phyloP scores from a whole-genome alignment of 2,888 invertebrate genomes.

The Pachliopta kotzebuea region DNA sequence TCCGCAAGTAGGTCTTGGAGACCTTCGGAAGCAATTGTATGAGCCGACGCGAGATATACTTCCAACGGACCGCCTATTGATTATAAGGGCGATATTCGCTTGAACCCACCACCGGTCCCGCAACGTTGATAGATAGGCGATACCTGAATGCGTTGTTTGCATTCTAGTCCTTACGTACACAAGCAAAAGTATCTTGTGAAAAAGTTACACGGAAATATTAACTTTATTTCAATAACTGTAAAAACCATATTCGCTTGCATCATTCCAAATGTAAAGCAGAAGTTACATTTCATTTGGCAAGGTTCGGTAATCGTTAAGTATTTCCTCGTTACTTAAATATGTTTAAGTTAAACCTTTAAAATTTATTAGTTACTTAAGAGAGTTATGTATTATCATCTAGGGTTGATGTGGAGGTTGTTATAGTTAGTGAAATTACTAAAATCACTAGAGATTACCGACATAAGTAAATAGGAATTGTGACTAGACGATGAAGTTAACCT shows the following conservation, averaged over 20 bases:
- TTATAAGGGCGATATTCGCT: constrained; percentile 47
- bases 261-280: not conserved
- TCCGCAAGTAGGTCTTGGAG: constrained; percentile 27
- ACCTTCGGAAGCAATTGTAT: constrained; percentile 30
- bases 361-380: no score
- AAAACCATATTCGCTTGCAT: constrained; percentile 1
- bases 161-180: constrained; percentile 43
- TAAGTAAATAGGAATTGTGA: no score
- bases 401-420: no score
- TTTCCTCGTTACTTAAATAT: no score
- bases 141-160: constrained; percentile 60
- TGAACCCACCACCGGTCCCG: constrained; percentile 54
- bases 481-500: no score
- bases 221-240: constrained; percentile 15
- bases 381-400: no score
- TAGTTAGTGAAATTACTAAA: no score
- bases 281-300: constrained; percentile 26
- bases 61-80: constrained; percentile 28
- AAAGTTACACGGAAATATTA: constrained; percentile 32
- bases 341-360: no score
- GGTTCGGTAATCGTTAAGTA: constrained; percentile 13
- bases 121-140: constrained; percentile 64
- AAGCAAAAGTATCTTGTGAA: constrained; percentile 36
- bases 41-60: constrained; percentile 26
- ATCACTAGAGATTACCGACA: no score